phyloP scores from a whole-genome alignment of 2,888 invertebrate species.

The Metacarcinus magister region DNA sequence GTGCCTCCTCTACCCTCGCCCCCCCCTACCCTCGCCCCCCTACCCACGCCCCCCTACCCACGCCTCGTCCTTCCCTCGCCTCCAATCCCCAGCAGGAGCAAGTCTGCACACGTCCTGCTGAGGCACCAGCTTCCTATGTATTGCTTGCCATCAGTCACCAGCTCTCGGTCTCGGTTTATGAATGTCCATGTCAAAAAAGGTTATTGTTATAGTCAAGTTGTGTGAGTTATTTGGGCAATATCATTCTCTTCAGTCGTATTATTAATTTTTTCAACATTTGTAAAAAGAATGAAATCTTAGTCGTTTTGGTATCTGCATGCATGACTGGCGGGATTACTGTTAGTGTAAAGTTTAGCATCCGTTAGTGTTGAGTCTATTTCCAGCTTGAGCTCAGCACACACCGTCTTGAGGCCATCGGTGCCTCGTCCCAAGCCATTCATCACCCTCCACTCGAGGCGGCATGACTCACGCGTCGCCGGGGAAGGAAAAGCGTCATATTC shows the following conservation, averaged over 20 bases:
- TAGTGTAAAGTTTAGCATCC: background rate
- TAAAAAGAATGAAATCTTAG: background rate
- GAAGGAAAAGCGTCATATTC: conserved; percentile 29
- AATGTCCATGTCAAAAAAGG: background rate
- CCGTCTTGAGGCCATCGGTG: background rate
- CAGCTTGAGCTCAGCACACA: background rate
- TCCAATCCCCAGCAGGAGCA: background rate
- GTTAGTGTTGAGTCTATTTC: background rate
- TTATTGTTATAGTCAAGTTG: background rate
- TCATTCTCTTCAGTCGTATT: background rate
- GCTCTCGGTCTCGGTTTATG: background rate
- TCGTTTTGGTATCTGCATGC: background rate
- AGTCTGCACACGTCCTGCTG: background rate
- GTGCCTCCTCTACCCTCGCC: background rate
- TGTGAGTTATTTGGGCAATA: background rate
- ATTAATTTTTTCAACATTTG: background rate
- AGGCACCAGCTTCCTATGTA: background rate
- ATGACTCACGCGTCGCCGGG: conserved; percentile 13
- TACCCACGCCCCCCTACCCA: background rate
- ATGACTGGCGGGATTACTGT: background rate
- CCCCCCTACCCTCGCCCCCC: background rate
- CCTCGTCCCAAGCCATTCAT: conserved; percentile 5
- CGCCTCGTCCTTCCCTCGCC: background rate
- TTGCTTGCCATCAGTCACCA: background rate
- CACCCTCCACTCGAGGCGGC: background rate